Evolutionary conservation across 2,113 vertebrate species (phyloP), one percentile per base, ranked within the genome.

Genomic region (Varanus komodoensis): DNA sequence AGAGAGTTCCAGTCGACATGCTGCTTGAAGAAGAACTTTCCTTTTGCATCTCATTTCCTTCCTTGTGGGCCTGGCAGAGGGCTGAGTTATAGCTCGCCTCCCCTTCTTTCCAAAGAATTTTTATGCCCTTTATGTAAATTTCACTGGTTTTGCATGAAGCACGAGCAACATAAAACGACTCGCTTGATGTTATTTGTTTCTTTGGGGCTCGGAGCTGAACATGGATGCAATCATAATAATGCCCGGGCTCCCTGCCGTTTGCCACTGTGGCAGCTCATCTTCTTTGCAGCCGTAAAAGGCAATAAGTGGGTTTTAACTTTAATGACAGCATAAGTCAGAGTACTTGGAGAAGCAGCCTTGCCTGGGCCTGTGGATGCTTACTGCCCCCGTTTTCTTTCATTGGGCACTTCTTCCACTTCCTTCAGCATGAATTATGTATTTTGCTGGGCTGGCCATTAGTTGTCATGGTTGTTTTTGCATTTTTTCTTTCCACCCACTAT

Each of bases 381-480:
- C 3, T 3, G 1, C 7, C 12, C 2, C 0, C 0, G 0, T 64
- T 0, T 0, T 73, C 25, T 15, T 92, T 50, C n/a, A 8, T n/a
- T 86, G 73, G 25, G 2, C 0, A 81, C 1, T 29, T 0, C 52
- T 64, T 82, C 69, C 29, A 74, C 27, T 3, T 19, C n/a, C 79
- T 75, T 54, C 11, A 7, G 48, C 93, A 82, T 83, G 27, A 50
- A 32, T n/a, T 50, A 34, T 29, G 85, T 84, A 69, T 7, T 44
- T 44, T 75, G 21, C 32, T 50, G 1, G 9, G 54, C 61, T 79
- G 77, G 9, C 8, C 5, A 32, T 69, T 68, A 8, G 3, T 32
- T 44, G 38, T 44, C 38, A 44, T 44, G 38, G 38, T 44, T 44
- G 21, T 89, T 71, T 92, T 90, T 52, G 38, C 38, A 44, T 44